Evolutionary conservation across 2,113 vertebrate species (phyloP).

Genomic region (Monarcha castaneiventris): DNA sequence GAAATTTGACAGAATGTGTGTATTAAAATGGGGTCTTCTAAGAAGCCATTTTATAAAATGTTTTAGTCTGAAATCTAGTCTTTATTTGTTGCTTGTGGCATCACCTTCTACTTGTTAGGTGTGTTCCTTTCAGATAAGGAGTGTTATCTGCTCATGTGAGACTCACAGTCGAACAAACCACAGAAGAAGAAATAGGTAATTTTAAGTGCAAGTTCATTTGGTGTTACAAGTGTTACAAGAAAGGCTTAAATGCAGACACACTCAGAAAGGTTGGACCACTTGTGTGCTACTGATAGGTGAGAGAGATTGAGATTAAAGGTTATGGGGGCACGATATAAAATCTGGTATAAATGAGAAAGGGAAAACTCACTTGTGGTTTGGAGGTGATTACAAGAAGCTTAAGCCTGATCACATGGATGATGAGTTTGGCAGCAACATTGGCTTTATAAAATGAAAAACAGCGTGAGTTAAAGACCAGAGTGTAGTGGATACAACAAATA

Average conservation of each 20-base stretch:
- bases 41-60: background rate
- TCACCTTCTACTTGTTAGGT: background rate
- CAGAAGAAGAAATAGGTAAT: background rate
- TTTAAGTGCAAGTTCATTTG: background rate
- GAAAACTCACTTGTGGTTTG: background rate
- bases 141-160: background rate
- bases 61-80: background rate
- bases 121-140: background rate
- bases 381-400: background rate
- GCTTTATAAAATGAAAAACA: background rate
- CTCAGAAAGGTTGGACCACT: background rate
- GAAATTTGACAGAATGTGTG: background rate
- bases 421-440: background rate
- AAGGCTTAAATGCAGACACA: background rate
- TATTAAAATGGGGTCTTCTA: background rate
- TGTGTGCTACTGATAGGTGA: background rate
- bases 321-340: fast-evolving
- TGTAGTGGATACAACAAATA: background rate
- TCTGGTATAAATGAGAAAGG: background rate
- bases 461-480: background rate
- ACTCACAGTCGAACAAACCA: background rate
- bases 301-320: background rate
- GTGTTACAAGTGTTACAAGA: background rate
- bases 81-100: background rate
- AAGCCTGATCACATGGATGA: background rate